A percentile compares a stretch with the other conserved stretches of the same genome.
phyloP scores from a whole-genome alignment of 2,113 vertebrate species.

The Centropus bengalensis region DNA sequence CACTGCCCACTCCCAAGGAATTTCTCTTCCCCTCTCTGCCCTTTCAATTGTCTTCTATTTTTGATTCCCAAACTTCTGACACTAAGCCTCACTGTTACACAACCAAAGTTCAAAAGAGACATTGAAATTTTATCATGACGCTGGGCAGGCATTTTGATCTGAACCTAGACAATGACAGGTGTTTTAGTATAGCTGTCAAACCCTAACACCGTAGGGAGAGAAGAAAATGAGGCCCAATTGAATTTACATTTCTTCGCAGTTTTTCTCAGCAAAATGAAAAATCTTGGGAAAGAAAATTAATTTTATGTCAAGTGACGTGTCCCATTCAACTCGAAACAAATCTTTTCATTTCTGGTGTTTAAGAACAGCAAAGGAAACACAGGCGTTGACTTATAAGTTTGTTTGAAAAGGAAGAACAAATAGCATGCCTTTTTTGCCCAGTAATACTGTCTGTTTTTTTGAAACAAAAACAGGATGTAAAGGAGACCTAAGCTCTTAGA shows the following conservation, averaged over 20 bases:
- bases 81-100: background rate
- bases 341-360: background rate
- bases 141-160: background rate
- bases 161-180: background rate
- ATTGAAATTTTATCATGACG: background rate
- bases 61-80: background rate
- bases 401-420: background rate
- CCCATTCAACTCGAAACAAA: constrained; percentile 21
- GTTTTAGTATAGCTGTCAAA: background rate
- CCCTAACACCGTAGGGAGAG: background rate
- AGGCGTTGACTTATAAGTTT: background rate
- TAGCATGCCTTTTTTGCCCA: background rate
- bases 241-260: background rate
- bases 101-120: background rate
- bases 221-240: background rate
- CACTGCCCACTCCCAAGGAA: background rate
- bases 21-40: background rate
- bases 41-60: background rate
- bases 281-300: fast-evolving
- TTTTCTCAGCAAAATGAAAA: constrained; percentile 30
- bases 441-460: background rate
- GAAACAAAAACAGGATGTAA: background rate
- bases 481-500: background rate
- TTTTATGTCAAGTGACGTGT: background rate
- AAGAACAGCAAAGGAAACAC: background rate